These are phyloP conservation scores for Cichladusa arquata DNA, from an alignment of 2,113 vertebrate species.

Conservation along the genomic window DNA sequence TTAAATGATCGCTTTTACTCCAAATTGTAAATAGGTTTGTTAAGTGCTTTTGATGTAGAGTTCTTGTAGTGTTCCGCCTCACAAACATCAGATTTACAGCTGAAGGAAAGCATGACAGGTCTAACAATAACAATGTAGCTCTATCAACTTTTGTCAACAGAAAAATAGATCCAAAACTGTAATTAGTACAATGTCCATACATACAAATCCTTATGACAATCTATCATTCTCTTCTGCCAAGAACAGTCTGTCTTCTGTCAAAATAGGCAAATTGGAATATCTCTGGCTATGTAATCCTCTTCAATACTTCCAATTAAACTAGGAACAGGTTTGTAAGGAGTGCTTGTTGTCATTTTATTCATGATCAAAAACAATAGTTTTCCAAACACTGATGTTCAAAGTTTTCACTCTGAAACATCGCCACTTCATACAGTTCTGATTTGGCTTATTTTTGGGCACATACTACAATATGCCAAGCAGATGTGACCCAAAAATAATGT, in stretches of 20 bases:
- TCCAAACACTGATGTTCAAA: not conserved
- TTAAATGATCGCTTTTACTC: not conserved
- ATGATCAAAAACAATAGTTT: not conserved
- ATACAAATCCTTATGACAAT: not conserved
- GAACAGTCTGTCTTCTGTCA: not conserved
- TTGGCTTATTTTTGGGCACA: not conserved
- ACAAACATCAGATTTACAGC: not conserved
- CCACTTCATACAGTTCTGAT: not conserved
- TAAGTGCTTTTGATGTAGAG: not conserved
- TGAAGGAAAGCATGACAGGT: not conserved
- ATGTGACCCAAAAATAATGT: not conserved
- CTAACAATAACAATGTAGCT: not conserved
- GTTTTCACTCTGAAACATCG: not conserved
- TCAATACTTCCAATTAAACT: slow-evolving; percentile 56
- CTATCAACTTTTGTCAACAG: not conserved
- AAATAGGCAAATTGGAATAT: slow-evolving; percentile 55
- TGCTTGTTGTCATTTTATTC: not conserved
- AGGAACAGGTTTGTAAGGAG: slow-evolving; percentile 45
- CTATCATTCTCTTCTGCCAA: not conserved
- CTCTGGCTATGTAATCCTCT: slow-evolving; percentile 46
- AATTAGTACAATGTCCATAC: not conserved
- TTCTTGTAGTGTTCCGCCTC: not conserved
- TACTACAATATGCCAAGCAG: not conserved
- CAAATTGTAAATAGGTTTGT: not conserved
- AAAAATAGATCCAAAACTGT: not conserved